Evolutionary conservation across 2,888 invertebrate species (phyloP), one percentile per base, ranked within the genome.

Genomic region (Rotaria sp.): DNA sequence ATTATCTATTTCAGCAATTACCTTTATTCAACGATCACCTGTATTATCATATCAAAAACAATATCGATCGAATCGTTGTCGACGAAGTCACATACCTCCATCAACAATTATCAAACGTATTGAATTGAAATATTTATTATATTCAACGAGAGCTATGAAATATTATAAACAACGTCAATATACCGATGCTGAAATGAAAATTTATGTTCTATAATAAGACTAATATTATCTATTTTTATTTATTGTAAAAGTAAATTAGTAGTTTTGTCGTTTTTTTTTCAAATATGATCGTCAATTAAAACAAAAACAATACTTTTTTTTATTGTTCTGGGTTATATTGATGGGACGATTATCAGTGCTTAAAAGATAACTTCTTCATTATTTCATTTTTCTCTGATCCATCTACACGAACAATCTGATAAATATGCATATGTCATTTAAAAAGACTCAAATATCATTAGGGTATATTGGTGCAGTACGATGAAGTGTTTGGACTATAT

Each of bases 121-220:
- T 67, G 67, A 67, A 67, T 67, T 67, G 8, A 67, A 67, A 35
- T 67, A 67, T 67, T 35, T 67, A 67, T 15, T 67, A 67, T 67
- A 67, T 67, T 67, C 67, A 35, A 30, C 67, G 21, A 2, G 67
- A 35, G 30, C 67, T 21, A 35, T 67, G 67, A 67, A 67, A 67
- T 5, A 35, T 21, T 38, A 67, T 35, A 67, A 67, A 67, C 67
- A 67, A 67, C 67, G 35, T 18, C 67, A 67, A 35, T 67, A 67
- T 35, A 30, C 35, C 13, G 21, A 67, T 35, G 21, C 67, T 15
- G 67, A 67, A 35, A 67, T 67, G 67, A 67, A 67, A 67, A 67
- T 67, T 67, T 67, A 67, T 67, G 67, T 67, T 67, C 11, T 67
- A 67, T 67, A 67, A 26, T 26, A 7, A 26, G 7, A 26, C 15